Evolutionary conservation across 1,140 invertebrate species (phyloP).

Genomic region (Drosophila guanche): DNA sequence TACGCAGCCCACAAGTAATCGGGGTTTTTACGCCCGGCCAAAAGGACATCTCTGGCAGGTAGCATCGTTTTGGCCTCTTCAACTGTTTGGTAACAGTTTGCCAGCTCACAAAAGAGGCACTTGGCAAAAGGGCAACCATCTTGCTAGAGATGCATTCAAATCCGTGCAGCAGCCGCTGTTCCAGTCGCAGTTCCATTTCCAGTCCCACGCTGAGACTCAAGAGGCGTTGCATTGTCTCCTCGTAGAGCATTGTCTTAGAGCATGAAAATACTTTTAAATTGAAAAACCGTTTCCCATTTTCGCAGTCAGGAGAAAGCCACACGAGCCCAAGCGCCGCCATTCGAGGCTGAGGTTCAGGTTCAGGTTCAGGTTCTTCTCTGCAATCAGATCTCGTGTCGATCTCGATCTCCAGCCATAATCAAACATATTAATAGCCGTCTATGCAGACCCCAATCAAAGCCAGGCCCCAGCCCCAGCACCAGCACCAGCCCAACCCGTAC

Average conservation of each 20-base stretch:
- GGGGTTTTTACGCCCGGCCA: conserved; percentile 56
- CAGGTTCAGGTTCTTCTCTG: neutral
- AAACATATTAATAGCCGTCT: conserved; percentile 78
- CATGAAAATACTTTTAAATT: conserved; percentile 78
- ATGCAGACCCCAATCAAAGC: conserved; percentile 66
- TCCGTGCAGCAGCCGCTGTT: neutral
- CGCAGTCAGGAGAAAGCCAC: conserved; percentile 23
- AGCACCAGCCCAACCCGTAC: conserved; percentile 29
- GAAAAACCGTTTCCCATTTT: conserved; percentile 61
- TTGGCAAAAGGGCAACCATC: conserved; percentile 66
- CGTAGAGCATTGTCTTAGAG: conserved; percentile 28
- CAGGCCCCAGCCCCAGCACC: conserved; percentile 13
- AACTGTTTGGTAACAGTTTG: conserved; percentile 27
- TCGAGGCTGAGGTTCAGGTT: neutral
- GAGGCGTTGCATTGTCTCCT: conserved; percentile 72
- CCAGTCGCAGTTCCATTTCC: conserved; percentile 8
- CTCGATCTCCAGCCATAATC: conserved; percentile 69
- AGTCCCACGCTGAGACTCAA: conserved; percentile 68
- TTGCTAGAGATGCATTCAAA: conserved; percentile 11
- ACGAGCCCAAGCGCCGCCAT: conserved; percentile 24
- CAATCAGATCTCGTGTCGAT: conserved; percentile 19
- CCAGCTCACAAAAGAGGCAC: conserved; percentile 47
- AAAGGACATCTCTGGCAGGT: conserved; percentile 62
- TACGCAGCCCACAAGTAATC: conserved; percentile 49
- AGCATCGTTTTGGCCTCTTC: conserved; percentile 51